Conservation (phyloP, 2,797 vertebrate genomes). For the Girardinus metallicus region DNA sequence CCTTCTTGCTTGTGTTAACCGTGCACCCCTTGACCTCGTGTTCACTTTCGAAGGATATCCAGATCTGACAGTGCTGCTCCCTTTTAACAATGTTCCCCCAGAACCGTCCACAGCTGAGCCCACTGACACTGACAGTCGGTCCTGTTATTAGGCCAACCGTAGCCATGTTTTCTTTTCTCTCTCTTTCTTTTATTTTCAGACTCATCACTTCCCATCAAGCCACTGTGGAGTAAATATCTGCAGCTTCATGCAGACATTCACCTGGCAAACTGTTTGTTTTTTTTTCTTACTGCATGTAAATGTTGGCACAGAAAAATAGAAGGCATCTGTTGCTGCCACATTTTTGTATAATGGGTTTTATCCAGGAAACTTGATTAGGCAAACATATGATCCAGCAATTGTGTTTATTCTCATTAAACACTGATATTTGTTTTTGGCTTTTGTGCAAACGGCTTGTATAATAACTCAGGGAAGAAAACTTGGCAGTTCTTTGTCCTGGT, state of each 20-base stretch:
- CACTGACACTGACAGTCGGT: constrained; percentile 61
- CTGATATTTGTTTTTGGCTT: constrained; percentile 50
- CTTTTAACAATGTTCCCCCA: constrained; percentile 69
- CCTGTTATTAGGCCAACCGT: constrained; percentile 67
- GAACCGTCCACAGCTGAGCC: constrained; percentile 61
- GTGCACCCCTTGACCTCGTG: constrained; percentile 62
- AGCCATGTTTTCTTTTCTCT: constrained; percentile 33
- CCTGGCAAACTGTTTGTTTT: constrained; percentile 38
- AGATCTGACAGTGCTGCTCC: constrained; percentile 70
- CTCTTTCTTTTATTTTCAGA: constrained; percentile 11
- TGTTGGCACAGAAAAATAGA: constrained; percentile 29
- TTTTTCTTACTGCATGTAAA: constrained; percentile 7
- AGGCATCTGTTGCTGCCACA: constrained; percentile 31
- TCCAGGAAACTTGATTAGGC: constrained; percentile 46
- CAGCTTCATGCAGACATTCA: constrained; percentile 34
- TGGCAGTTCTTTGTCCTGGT: constrained; percentile 2
- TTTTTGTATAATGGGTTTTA: constrained; percentile 29
- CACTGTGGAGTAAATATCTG: constrained; percentile 26
- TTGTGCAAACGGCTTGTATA: constrained; percentile 28
- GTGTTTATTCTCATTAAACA: constrained; percentile 46
- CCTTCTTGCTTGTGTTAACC: constrained; percentile 66
- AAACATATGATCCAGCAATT: constrained; percentile 41
- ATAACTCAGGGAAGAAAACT: constrained; percentile 32
- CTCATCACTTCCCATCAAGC: constrained; percentile 39
- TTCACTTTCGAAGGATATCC: constrained; percentile 69